phyloP scores from a whole-genome alignment of 2,888 invertebrate species.

The Seira sanloemensis region DNA sequence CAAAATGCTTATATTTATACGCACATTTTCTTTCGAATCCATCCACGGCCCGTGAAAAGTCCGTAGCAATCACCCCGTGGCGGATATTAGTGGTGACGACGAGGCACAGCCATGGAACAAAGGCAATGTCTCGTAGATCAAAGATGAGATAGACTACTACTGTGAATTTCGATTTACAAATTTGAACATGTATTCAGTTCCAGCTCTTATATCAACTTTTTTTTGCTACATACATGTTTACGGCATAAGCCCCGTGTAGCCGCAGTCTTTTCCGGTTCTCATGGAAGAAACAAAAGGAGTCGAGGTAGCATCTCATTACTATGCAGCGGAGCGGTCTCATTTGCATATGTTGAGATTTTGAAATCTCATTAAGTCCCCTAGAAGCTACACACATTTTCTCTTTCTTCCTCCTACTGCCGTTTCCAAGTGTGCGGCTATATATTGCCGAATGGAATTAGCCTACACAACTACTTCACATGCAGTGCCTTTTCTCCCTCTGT shows the following conservation, averaged over 20 bases:
- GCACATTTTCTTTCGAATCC: too few relatives aligned
- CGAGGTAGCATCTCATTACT: constrained; percentile 64
- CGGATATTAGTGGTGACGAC: too few relatives aligned
- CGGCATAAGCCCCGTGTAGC: not conserved
- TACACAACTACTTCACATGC: not conserved
- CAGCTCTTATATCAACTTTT: not conserved
- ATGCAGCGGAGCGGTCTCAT: constrained; percentile 63
- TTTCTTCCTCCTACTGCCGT: constrained; percentile 9
- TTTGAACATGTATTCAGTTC: not conserved
- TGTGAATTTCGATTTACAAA: not conserved
- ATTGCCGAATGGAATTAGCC: constrained; percentile 40
- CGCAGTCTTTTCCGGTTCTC: constrained; percentile 27
- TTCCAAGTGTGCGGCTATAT: not conserved
- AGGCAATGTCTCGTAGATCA: too few relatives aligned
- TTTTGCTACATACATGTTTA: not conserved
- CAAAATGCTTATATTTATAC: too few relatives aligned
- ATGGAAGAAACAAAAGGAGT: constrained; percentile 37
- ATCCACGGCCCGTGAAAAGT: too few relatives aligned
- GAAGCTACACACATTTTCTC: not conserved
- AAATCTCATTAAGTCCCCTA: constrained; percentile 69
- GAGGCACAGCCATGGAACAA: too few relatives aligned
- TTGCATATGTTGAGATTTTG: constrained; percentile 71
- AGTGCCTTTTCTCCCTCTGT: not conserved
- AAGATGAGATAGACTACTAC: too few relatives aligned
- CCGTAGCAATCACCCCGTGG: too few relatives aligned